Conservation (phyloP, 2,113 vertebrate species). For the Salvelinus alpinus region DNA sequence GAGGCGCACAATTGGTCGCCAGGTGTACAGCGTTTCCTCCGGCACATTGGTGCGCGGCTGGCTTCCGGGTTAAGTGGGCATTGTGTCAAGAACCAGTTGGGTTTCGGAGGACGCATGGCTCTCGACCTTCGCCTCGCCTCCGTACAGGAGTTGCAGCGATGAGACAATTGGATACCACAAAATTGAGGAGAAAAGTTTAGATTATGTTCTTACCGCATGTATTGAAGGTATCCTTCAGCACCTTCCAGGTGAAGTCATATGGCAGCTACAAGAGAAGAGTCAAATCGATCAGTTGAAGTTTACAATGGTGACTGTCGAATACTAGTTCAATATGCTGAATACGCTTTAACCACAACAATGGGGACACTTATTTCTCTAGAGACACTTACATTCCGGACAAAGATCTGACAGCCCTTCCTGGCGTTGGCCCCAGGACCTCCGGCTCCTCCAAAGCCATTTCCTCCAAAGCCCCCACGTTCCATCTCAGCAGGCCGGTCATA, state of each 20-base stretch:
- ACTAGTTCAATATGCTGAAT: not conserved
- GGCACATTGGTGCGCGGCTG: no score
- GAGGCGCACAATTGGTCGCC: no score
- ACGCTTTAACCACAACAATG: no score
- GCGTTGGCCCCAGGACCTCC: slow-evolving; percentile 84
- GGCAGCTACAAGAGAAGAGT: slow-evolving; percentile 80
- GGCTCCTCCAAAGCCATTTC: slow-evolving; percentile 84
- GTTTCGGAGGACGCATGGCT: no score
- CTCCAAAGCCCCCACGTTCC: slow-evolving; percentile 90
- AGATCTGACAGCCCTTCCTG: slow-evolving; percentile 96
- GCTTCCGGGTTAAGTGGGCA: no score
- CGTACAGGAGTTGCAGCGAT: no score
- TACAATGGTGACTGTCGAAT: not conserved
- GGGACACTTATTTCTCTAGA: not conserved
- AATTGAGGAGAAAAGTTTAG: no score
- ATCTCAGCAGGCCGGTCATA: slow-evolving; percentile 89
- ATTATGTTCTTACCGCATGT: slow-evolving; percentile 84
- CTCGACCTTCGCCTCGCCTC: no score
- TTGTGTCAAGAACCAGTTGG: no score
- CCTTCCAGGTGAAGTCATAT: slow-evolving; percentile 98
- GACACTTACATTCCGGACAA: slow-evolving; percentile 94
- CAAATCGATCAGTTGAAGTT: not conserved
- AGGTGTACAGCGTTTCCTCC: no score
- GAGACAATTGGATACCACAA: no score
- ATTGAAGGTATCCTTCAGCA: slow-evolving; percentile 97